Evolutionary conservation across 2,888 invertebrate species (phyloP).

Genomic region (Eupithecia vulgata): DNA sequence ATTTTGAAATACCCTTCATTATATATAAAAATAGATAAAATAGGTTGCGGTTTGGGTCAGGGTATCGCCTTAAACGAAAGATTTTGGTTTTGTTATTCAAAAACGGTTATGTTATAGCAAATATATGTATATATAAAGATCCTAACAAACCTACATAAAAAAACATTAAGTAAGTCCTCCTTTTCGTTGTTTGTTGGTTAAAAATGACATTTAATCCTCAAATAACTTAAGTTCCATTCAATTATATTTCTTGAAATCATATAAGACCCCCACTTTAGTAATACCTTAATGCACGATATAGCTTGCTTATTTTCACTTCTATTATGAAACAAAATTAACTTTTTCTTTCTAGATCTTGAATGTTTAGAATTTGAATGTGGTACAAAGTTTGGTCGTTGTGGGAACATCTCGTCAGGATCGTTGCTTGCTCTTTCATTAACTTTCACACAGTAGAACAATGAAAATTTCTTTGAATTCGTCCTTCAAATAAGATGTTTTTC

Average conservation of each 20-base stretch:
- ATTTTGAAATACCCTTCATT: too few relatives aligned
- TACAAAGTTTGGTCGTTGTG: slow-evolving; percentile 29
- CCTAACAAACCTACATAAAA: background rate
- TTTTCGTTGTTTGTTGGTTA: background rate
- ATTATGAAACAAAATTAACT: background rate
- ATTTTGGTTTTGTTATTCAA: background rate
- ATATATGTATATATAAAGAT: background rate
- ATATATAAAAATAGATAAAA: too few relatives aligned
- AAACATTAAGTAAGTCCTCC: background rate
- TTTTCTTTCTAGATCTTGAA: slow-evolving; percentile 11
- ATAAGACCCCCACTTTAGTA: background rate
- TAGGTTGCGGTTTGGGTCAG: too few relatives aligned
- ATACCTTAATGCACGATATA: background rate
- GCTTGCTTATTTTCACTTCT: background rate
- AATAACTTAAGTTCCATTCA: background rate
- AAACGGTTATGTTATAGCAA: background rate
- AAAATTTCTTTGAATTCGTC: slow-evolving; percentile 27
- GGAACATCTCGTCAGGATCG: slow-evolving; percentile 23
- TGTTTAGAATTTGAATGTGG: slow-evolving; percentile 27
- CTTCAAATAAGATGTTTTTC: slow-evolving; percentile 23
- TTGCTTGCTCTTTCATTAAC: slow-evolving; percentile 31
- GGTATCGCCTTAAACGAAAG: background rate
- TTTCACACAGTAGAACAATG: slow-evolving; percentile 26
- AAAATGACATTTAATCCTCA: background rate
- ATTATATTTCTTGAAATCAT: background rate